These are phyloP conservation scores for Platysternon megacephalum DNA, from an alignment of 2,113 vertebrate species.

Conservation along the genomic window DNA sequence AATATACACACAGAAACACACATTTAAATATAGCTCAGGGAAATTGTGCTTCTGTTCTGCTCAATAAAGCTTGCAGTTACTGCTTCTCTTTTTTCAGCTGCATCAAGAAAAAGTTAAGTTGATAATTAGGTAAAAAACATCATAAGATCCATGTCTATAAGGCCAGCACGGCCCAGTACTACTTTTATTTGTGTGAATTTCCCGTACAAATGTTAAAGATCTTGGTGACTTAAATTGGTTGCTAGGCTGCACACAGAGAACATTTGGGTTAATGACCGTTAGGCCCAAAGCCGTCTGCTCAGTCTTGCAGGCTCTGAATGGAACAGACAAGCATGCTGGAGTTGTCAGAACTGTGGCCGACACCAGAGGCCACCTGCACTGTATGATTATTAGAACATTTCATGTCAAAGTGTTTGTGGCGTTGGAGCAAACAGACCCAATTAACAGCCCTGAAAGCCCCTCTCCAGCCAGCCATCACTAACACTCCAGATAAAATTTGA, in stretches of 20 bases:
- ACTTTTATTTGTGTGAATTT: slow-evolving; percentile 40
- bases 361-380: slow-evolving; percentile 82
- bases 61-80: not conserved
- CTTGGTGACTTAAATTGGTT: slow-evolving; percentile 60
- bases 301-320: slow-evolving; percentile 84
- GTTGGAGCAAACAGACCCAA: slow-evolving; percentile 84
- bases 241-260: slow-evolving; percentile 74
- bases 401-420: slow-evolving; percentile 76
- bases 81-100: accelerated
- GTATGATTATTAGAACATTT: slow-evolving; percentile 82
- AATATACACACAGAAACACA: not conserved
- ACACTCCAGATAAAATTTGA: slow-evolving; percentile 82
- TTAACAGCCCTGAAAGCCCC: slow-evolving; percentile 83
- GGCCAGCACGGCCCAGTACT: slow-evolving; percentile 5
- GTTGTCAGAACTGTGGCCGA: slow-evolving; percentile 34
- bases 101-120: not conserved
- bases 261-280: slow-evolving; percentile 71
- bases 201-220: not conserved
- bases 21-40: not conserved
- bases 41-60: accelerated
- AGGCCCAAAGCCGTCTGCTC: slow-evolving; percentile 83
- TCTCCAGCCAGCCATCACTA: slow-evolving; percentile 80
- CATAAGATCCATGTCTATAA: slow-evolving; percentile 65
- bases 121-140: slow-evolving; percentile 53
- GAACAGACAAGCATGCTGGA: slow-evolving; percentile 82